These are phyloP conservation scores for Xenotilapia longispinis DNA, from an alignment of 2,113 vertebrate genomes.

Conservation along the genomic window DNA sequence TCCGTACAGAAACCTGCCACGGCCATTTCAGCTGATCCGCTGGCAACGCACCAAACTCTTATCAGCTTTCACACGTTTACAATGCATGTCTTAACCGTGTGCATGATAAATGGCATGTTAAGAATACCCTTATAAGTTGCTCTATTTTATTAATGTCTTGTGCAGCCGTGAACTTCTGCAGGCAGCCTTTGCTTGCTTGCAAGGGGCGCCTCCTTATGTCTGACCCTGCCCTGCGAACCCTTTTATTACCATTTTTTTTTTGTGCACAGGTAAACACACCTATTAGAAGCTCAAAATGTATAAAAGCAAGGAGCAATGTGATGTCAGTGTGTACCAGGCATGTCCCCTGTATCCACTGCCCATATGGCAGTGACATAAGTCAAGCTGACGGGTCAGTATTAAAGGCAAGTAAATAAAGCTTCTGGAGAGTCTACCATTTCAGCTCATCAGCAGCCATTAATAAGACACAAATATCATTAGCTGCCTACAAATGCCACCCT, in stretches of 20 bases:
- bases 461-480: conserved; percentile 67
- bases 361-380: conserved; percentile 58
- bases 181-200: not conserved
- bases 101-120: not conserved
- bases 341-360: not conserved
- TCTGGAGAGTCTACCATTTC: conserved; percentile 62
- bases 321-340: not conserved
- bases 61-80: not conserved
- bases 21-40: not conserved
- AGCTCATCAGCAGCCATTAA: conserved; percentile 71
- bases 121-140: not conserved
- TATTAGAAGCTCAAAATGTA: not conserved
- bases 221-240: not conserved
- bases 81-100: not conserved
- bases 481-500: conserved; percentile 10
- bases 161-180: not conserved
- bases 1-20: not conserved
- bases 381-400: conserved; percentile 55
- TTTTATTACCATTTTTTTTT: not conserved
- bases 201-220: not conserved
- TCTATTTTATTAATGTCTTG: not conserved
- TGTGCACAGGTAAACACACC: not conserved
- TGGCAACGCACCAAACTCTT: not conserved
- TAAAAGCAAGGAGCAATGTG: not conserved
- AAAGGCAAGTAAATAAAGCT: conserved; percentile 67